These are phyloP conservation scores for Pangasianodon hypophthalmus DNA, from an alignment of 2,113 vertebrate genomes.

Conservation along the genomic window DNA sequence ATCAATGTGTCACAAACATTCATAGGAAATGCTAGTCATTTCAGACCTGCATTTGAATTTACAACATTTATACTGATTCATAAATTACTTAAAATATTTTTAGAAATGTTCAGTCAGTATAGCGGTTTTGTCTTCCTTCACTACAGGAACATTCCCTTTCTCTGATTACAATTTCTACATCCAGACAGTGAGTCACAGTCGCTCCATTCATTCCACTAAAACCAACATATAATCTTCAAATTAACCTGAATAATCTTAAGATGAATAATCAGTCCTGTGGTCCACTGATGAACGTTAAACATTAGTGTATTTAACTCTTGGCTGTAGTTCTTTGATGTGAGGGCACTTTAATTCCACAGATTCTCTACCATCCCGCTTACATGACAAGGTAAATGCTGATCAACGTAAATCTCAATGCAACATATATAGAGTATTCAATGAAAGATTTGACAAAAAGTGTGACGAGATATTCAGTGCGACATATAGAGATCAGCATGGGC, in stretches of 20 bases:
- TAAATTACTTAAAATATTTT: background rate
- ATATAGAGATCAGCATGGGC: background rate
- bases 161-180: background rate
- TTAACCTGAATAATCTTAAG: slow-evolving; percentile 29
- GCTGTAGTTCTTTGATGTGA: slow-evolving; percentile 48
- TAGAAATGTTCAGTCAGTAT: background rate
- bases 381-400: background rate
- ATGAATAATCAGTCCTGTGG: slow-evolving; percentile 55
- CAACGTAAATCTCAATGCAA: background rate
- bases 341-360: slow-evolving; percentile 35
- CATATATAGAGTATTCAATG: background rate
- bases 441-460: background rate
- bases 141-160: background rate
- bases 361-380: background rate
- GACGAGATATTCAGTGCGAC: background rate
- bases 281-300: slow-evolving; percentile 54
- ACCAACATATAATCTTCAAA: slow-evolving; percentile 59
- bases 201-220: slow-evolving; percentile 41
- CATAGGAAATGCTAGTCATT: background rate
- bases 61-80: background rate
- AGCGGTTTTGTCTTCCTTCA: background rate
- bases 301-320: slow-evolving; percentile 60
- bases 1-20: background rate
- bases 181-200: background rate
- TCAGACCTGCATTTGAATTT: background rate